Conservation (phyloP, 1,140 invertebrate species). For the Drosophila oshimai region DNA sequence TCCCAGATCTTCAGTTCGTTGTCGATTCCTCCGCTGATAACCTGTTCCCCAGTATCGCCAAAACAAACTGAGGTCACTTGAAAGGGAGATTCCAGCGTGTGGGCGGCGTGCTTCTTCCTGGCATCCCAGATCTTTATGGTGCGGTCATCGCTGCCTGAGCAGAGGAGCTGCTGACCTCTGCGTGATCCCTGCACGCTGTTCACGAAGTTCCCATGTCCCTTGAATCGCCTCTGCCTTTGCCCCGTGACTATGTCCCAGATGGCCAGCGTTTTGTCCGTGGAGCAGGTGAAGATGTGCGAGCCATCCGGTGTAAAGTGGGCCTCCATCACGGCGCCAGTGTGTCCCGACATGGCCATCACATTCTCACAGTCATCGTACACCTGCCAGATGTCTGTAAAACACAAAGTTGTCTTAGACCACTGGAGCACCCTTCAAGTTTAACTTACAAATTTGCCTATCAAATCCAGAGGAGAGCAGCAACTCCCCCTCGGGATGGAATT, state of each 20-base stretch:
- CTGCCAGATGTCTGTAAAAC: conserved; percentile 96
- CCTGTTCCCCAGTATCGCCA: conserved; percentile 97
- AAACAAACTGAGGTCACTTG: conserved; percentile 96
- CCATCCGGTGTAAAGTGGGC: conserved; percentile 98
- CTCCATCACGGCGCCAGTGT: conserved; percentile 98
- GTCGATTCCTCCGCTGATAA: conserved; percentile 96
- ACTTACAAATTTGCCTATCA: conserved; percentile 97
- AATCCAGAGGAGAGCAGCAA: conserved; percentile 97
- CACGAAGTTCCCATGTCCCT: conserved; percentile 95
- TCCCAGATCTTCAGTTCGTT: conserved; percentile 99
- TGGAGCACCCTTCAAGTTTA: background rate
- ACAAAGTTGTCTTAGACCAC: background rate
- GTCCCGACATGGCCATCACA: conserved; percentile 94
- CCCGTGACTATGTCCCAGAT: conserved; percentile 97
- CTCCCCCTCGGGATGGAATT: conserved; percentile 98
- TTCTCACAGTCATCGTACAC: conserved; percentile 99
- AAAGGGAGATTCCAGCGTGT: conserved; percentile 92
- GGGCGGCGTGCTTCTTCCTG: conserved; percentile 90
- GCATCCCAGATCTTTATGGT: conserved; percentile 96
- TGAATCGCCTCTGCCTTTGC: conserved; percentile 94
- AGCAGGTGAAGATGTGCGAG: conserved; percentile 93
- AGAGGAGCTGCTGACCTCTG: conserved; percentile 93
- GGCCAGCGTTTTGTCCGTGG: conserved; percentile 97
- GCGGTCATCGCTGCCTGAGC: conserved; percentile 97
- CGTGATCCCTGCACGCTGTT: conserved; percentile 93